Evolutionary conservation across 2,888 invertebrate genomes (phyloP), one percentile per base, ranked within the genome.

Genomic region (Rhagonycha fulva): DNA sequence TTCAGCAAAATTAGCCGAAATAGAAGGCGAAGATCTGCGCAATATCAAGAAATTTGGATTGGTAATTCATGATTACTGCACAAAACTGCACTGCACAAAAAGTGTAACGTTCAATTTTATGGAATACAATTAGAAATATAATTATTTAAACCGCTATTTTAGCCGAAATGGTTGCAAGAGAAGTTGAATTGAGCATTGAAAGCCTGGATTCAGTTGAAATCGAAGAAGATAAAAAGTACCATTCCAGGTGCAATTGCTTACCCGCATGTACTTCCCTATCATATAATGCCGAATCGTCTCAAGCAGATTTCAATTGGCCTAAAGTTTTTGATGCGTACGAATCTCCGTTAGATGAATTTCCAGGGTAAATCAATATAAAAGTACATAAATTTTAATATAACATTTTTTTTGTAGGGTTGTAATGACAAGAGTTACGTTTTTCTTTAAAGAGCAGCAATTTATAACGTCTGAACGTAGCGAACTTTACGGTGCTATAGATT

Each of bases 231-330:
- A 47, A n/a, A n/a, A 2, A 47, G n/a, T n/a, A 47, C n/a, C 80
- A 83, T 7, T 81, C 83, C 11, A 81, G 85, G 11, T 93, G 92
- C 83, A 88, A 89, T 76, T 93, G 93, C 82, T 85, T 92, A 14
- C 92, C 92, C 70, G 89, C 93, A 0, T 94, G 94, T 84, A 93
- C 93, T 0, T 92, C 93, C 0, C 90, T 94, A 63, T 91, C 91
- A 14, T 94, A 94, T 82, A 93, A 93, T 81, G 92, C 93, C 0
- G 94, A 94, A 84, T 92, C 92, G 0, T 94, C 94, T 0, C 94
- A 94, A 82, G 93, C 93, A 0, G 91, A 92, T 81, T 93, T 91
- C 80, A 90, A 92, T 80, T 93, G 91, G 90, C 88, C 88, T 62
- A 90, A 91, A 9, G 87, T 93, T 32, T 91, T 90, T 81, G 87